Evolutionary conservation across 2,888 invertebrate species (phyloP).

Genomic region (Stegophylla sp.): DNA sequence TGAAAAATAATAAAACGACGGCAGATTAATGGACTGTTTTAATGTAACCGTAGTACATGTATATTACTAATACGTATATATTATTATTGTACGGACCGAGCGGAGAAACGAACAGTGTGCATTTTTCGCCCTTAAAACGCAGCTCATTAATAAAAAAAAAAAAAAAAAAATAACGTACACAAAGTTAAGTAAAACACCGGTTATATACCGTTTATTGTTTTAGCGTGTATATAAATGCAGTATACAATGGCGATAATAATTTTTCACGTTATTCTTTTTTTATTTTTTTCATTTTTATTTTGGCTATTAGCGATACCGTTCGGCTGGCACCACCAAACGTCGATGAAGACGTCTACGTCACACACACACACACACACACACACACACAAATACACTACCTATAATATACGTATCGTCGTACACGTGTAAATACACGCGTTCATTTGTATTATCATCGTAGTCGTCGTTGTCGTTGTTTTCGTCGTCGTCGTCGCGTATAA

Average conservation of each 20-base stretch:
- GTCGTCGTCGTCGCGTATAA: slow-evolving; percentile 35
- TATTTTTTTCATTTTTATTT: neutral
- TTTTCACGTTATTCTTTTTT: slow-evolving; percentile 43
- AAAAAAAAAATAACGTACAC: neutral
- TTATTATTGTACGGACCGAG: neutral
- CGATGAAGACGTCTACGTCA: slow-evolving; percentile 55
- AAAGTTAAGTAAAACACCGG: slow-evolving; percentile 48
- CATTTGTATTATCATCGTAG: neutral
- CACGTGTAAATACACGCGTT: too few species aligned
- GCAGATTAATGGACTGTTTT: slow-evolving; percentile 52
- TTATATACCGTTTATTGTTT: slow-evolving; percentile 45
- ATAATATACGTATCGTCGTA: too few species aligned
- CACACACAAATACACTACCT: too few species aligned
- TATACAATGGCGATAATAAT: slow-evolving; percentile 40
- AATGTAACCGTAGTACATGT: slow-evolving; percentile 16
- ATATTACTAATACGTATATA: slow-evolving; percentile 2
- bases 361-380: neutral
- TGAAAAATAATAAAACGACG: slow-evolving; percentile 5
- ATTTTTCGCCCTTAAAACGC: slow-evolving; percentile 29
- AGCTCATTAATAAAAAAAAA: slow-evolving; percentile 50
- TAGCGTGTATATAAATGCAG: too few species aligned
- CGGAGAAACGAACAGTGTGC: neutral
- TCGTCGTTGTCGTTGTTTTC: too few species aligned
- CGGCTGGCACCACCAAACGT: slow-evolving; percentile 58
- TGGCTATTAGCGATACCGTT: slow-evolving; percentile 55